These are phyloP conservation scores for Parazoanthus atlanticus DNA, from an alignment of 92 coral and sea anemone genomes.

Conservation along the genomic window DNA sequence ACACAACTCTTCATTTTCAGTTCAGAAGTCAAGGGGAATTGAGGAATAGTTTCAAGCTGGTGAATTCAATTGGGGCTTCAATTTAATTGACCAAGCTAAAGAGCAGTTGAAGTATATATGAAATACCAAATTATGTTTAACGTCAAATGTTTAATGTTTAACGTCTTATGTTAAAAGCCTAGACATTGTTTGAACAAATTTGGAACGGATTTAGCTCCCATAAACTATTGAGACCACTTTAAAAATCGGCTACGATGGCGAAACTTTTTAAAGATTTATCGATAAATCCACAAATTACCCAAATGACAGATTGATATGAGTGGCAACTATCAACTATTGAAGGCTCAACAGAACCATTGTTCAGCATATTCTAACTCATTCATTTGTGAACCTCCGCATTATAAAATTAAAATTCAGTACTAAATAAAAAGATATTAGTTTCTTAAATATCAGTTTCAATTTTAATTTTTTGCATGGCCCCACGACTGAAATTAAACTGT, in stretches of 20 bases:
- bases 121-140: not conserved
- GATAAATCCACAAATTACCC: slow-evolving; percentile 2
- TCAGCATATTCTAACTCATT: not conserved
- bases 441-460: not conserved
- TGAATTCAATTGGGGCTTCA: not conserved
- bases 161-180: not conserved
- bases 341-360: not conserved
- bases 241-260: not conserved
- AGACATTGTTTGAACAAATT: not conserved
- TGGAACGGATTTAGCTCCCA: not conserved
- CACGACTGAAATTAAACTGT: not conserved
- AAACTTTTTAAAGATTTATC: not conserved
- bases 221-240: not conserved
- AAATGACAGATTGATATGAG: not conserved
- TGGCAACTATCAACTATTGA: not conserved
- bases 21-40: no score
- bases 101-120: not conserved
- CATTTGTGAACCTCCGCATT: not conserved
- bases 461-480: no score
- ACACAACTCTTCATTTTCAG: not conserved
- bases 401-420: not conserved
- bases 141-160: not conserved
- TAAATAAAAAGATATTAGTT: no score
- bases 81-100: not conserved
- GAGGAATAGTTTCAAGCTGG: not conserved